Evolutionary conservation across 2,113 vertebrate species (phyloP), one percentile per base, ranked within the genome.

Genomic region (Bucco capensis): DNA sequence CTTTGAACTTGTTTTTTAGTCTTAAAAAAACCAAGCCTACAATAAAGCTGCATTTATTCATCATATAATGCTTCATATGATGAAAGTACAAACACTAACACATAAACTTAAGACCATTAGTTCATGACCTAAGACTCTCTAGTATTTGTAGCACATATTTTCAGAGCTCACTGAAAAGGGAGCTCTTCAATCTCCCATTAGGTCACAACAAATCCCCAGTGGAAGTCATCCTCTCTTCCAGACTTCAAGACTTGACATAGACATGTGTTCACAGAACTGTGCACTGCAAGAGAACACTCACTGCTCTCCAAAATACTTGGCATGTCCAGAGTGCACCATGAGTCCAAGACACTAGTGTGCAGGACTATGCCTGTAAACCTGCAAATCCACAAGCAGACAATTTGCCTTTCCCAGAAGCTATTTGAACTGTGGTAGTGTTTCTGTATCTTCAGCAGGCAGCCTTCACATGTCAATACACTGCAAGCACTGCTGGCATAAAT

Each of bases 41-140:
- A 25, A 60, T 64, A 71, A 81, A 71, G n/a, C 27, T 49, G 21
- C 0, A 2, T 51, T 66, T 83, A 80, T 35, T 92, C 58, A 80
- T 9, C 0, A 0, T n/a, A 14, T 30, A 61, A 27, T 33, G 74
- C 2, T 78, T 77, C 56, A 22, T 5, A 69, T 4, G 14, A 35
- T 19, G 77, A 80, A 67, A 31, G 31, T 56, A 49, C 14, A 66
- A 49, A 81, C 70, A 13, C 28, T 9, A 42, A 38, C 42, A 30
- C 3, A 38, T 82, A 37, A 69, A 18, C 1, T 8, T 57, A 38
- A 61, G 31, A 65, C 12, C 25, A 33, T 50, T 53, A 66, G 54
- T 35, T 78, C 6, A 31, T 25, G 15, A 77, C 33, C 21, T 70
- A 35, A 44, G 49, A 49, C 23, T 15, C 83, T 44, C 18, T 82